phyloP scores from a whole-genome alignment of 2,888 invertebrate genomes.

The Synergus umbraculus region DNA sequence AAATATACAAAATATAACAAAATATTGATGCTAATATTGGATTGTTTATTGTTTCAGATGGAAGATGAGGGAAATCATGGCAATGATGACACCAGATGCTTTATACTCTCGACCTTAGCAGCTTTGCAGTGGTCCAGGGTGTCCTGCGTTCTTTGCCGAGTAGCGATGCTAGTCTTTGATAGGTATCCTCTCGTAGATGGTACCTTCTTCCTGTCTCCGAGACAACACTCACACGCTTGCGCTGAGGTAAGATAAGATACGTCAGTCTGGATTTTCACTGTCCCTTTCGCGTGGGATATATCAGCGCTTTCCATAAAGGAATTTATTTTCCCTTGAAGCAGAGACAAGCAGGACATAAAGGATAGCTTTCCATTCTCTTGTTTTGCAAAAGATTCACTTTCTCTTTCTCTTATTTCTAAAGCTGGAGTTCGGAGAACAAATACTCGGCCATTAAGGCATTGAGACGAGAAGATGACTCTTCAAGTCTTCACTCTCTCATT shows the following conservation, averaged over 20 bases:
- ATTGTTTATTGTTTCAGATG: conserved; percentile 82
- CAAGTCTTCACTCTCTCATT: not conserved
- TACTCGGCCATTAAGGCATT: conserved; percentile 30
- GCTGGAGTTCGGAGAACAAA: conserved; percentile 25
- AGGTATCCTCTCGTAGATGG: conserved; percentile 98
- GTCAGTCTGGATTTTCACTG: conserved; percentile 9
- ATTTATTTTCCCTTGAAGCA: not conserved
- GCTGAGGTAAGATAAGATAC: conserved; percentile 85
- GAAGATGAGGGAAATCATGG: conserved; percentile 99
- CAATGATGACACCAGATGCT: conserved; percentile 97
- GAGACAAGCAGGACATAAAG: not conserved
- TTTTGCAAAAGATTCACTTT: not conserved
- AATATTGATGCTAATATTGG: conserved; percentile 9
- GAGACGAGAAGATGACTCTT: conserved; percentile 27
- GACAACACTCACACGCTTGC: conserved; percentile 91
- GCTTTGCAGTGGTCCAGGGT: conserved; percentile 92
- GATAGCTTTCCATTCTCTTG: not conserved
- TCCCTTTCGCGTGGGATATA: not conserved
- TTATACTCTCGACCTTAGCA: conserved; percentile 96
- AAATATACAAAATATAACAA: too few species aligned
- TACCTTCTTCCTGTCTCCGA: conserved; percentile 97
- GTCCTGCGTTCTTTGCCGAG: conserved; percentile 92
- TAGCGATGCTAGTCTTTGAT: conserved; percentile 95
- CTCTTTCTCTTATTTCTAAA: not conserved
- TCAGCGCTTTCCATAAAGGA: not conserved